Evolutionary conservation across 2,797 vertebrate genomes (phyloP), one percentile per base, ranked within the genome.

Genomic region (Neosalanx taihuensis): DNA sequence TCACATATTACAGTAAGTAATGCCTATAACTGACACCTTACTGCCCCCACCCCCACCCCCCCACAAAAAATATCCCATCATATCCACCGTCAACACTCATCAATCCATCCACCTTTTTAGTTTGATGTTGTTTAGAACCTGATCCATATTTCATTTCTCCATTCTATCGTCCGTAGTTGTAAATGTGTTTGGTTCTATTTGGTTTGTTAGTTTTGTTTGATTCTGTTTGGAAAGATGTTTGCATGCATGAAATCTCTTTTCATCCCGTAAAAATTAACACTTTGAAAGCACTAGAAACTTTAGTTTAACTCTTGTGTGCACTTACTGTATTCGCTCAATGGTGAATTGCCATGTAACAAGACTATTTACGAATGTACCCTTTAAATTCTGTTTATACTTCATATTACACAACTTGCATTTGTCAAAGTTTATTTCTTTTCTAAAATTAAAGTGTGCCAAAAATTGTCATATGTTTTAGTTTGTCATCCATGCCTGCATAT

Each of bases 1-100:
- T 94, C 97, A 91, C 96, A 99, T 88, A 95, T 97, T 94, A 96
- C 97, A 96, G 98, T 99, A 98, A 99, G 98, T 99, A 98, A 95
- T 86, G 87, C 89, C 88, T 96, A 94, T 84, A 93, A 97, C 88
- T 98, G 95, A 98, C 12, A 46, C 81, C 81, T 76, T 56, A 83
- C 70, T 79, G 72, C 46, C 74, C 64, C 64, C 69, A 64, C 68
- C 56, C 71, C 31, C 64, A 31, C 49, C 41, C 62, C 58, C 56
- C 35, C 41, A 23, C 53, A 2, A 70, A 75, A 65, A 53, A 10
- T 29, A 66, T 46, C 26, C 64, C 64, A 53, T 18, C 23, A 69
- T 51, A 37, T 10, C 18, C 58, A 23, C 46, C 7, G 10, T 18
- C 29, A 49, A 41, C 67, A 3, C 15, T 18, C 23, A 60, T n/a